Percentiles rank a stretch among this genome's conserved stretches.
phyloP scores from a whole-genome alignment of 1,140 invertebrate species.

The Conus ventricosus region DNA sequence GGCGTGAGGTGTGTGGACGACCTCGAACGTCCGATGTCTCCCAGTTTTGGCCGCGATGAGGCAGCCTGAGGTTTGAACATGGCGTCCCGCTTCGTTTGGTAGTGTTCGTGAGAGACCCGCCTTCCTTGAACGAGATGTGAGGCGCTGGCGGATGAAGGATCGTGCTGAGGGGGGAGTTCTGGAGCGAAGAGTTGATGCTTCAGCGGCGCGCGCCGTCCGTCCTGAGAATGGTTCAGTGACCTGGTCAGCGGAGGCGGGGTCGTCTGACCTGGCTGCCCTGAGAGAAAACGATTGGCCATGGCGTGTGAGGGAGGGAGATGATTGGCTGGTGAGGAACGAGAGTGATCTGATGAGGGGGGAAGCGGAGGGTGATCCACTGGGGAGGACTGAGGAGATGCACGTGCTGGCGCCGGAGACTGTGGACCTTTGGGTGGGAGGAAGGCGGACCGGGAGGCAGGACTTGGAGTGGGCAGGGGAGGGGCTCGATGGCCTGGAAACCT shows the following conservation, averaged over 20 bases:
- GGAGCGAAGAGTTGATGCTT: background rate
- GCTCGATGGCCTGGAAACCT: background rate
- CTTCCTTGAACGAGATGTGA: background rate
- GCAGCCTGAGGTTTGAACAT: background rate
- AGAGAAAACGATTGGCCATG: background rate
- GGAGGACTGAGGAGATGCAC: background rate
- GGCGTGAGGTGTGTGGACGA: background rate
- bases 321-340: background rate
- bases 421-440: background rate
- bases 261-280: background rate
- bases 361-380: background rate
- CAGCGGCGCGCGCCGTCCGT: background rate
- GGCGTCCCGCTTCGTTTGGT: background rate
- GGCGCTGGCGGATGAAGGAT: background rate
- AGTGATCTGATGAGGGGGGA: too few species aligned
- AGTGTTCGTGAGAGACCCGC: background rate
- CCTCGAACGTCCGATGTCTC: background rate
- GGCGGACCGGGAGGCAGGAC: background rate
- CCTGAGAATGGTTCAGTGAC: slow-evolving; percentile 9
- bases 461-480: background rate
- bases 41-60: slow-evolving; percentile 81
- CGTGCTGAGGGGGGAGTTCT: background rate
- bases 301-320: background rate
- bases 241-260: background rate
- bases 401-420: background rate